Percentiles rank a stretch among this genome's conserved stretches.
phyloP scores from a whole-genome alignment of 1,140 invertebrate genomes.

The Arctopsyche grandis region DNA sequence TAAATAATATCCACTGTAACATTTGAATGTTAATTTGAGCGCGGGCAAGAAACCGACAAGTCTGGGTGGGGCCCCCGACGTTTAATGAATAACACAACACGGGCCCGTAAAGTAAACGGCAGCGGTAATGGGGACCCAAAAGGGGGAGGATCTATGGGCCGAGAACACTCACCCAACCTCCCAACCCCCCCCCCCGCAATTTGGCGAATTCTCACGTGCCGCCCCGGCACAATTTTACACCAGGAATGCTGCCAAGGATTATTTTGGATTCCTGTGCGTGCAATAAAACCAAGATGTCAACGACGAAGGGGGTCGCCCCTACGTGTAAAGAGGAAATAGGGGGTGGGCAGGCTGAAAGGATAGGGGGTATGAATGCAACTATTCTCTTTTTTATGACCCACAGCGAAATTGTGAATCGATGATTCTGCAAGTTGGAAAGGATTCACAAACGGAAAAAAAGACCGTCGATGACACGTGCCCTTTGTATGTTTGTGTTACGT shows the following conservation, averaged over 20 bases:
- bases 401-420: neutral
- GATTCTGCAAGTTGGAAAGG: conserved; percentile 2
- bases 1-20: neutral
- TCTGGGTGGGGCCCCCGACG: neutral
- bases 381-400: conserved; percentile 3
- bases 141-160: too few relatives aligned
- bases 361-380: neutral
- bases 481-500: neutral
- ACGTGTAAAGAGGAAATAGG: too few relatives aligned
- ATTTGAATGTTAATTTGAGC: conserved; percentile 2
- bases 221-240: conserved; percentile 28
- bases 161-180: neutral
- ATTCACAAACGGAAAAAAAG: neutral
- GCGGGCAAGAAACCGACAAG: neutral
- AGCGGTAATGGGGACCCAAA: neutral
- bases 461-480: neutral
- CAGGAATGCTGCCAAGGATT: conserved; percentile 44
- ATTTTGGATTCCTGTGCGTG: conserved; percentile 50
- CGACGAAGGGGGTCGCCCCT: neutral
- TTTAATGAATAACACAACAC: conserved; percentile 41
- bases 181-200: conserved; percentile 21
- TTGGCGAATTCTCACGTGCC: conserved; percentile 43
- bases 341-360: neutral
- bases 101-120: conserved; percentile 34
- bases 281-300: conserved; percentile 48